Base-by-base conservation (phyloP, 2,888 invertebrate genomes). In the Lucinisca nassula region DNA sequence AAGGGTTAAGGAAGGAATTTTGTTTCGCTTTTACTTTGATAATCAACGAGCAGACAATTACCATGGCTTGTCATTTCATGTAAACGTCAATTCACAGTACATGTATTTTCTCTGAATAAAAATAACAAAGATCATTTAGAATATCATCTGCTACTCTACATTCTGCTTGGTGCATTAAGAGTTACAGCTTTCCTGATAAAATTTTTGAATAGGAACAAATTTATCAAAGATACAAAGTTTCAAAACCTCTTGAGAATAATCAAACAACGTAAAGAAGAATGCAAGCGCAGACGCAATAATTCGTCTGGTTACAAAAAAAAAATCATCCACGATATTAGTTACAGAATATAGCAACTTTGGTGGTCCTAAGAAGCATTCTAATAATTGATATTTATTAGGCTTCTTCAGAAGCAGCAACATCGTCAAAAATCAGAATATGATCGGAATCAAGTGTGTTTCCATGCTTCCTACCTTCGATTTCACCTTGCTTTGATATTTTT, bases 341-440 rank as follows among this genome's bases (percentile, higher is more conserved):
- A 84, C 84, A 82, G 82, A 82, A 76, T 27, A 14, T 72, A 72
- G 78, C 89, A 55, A 87, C 86, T 82, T 35, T 74, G 89, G 89
- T 89, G 89, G 89, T 89, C 89, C 70, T 30, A n/a, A 70, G 80
- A 77, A 80, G 84, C 84, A 84, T 87, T 87, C 87, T 89, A 87
- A 89, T 89, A 89, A 89, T 89, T 89, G 89, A 89, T 89, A 87
- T 89, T 87, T 89, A 89, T 87, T 76, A 84, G 49, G 30, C 80
- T 51, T 73, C 79, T 67, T 67, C 32, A 67, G 67, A 67, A 35
- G 8, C n/a, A 30, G 67, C 32, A 67, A 35, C 67, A 67, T 67
- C 27, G 67, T 67, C 67, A 67, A 67, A n/a, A 67, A 67, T 67
- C 67, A 35, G 67, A 67, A 67, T 67, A 67, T 67, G 67, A 67